Evolutionary conservation across 2,797 vertebrate genomes (phyloP), one percentile per base, ranked within the genome.

Genomic region (Podarcis lilfordi): DNA sequence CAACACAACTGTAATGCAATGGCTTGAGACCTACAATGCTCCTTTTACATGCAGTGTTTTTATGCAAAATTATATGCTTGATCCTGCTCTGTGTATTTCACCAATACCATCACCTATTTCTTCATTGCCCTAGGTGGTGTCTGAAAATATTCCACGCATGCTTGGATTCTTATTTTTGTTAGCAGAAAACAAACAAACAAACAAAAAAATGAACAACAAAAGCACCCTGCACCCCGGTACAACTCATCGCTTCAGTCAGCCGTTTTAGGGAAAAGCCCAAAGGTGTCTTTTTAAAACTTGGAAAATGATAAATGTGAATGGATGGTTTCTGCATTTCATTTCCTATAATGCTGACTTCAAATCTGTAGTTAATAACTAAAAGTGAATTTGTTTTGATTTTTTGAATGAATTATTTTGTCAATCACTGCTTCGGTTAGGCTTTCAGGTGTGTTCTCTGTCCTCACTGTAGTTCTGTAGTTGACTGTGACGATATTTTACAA

Each of bases 1-100:
- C 97, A 97, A 95, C 91, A 95, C 92, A 95, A 78, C 91, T 98
- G 98, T 98, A 98, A 98, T 97, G 98, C 98, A 98, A 97, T 96
- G 96, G 96, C 96, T 97, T 97, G 94, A 96, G 93, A 95, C 92
- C 95, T 96, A 95, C 66, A 45, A 93, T 96, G 95, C 96, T 96
- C 95, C 95, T 96, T 97, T 96, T 96, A 96, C 94, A 94, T 96
- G 96, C 95, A 91, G 92, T 95, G 96, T 95, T 97, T 88, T 97
- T 96, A 96, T 95, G 96, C 95, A 96, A 96, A 97, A 96, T 94
- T 96, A 95, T 97, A 96, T 95, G 95, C 96, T 96, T 88, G 94
- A 96, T 96, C 95, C 95, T 97, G 95, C 94, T 79, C 77, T 95
- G 96, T 96, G 93, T 96, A 95, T 86, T 93, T 96, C 94, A 96